Conservation (phyloP, 2,888 invertebrate genomes). For the Brachypalpus laphriformis region DNA sequence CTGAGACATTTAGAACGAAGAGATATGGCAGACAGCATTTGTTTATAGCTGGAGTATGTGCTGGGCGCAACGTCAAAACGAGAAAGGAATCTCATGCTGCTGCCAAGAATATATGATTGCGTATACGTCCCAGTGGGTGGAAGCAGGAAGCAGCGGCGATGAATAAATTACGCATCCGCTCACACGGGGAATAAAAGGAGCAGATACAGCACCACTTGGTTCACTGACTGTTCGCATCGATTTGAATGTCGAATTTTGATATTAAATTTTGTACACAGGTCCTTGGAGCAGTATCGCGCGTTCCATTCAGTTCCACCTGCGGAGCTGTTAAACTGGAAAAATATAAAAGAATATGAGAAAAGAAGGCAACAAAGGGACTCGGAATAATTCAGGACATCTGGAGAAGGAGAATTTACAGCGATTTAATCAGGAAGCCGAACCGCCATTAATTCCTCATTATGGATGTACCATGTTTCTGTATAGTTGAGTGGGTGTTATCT, state of each 20-base stretch:
- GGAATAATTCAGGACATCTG: conserved; percentile 45
- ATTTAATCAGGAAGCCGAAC: conserved; percentile 59
- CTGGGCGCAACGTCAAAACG: conserved; percentile 4
- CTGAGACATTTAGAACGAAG: conserved; percentile 59
- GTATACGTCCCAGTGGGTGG: conserved; percentile 24
- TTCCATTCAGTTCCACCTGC: conserved; percentile 6
- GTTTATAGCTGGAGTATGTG: conserved; percentile 27
- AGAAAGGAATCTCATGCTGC: conserved; percentile 29
- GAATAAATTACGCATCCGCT: conserved; percentile 57
- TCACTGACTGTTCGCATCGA: background rate
- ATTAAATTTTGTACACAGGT: conserved; percentile 36
- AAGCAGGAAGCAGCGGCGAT: conserved; percentile 19
- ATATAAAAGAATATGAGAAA: background rate
- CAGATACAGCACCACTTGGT: conserved; percentile 10
- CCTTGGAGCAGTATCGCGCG: background rate
- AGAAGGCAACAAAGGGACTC: background rate
- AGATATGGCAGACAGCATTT: conserved; percentile 55
- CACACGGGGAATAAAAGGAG: background rate
- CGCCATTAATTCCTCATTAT: conserved; percentile 64
- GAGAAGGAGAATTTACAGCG: conserved; percentile 24
- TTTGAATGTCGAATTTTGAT: conserved; percentile 53
- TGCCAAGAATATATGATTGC: conserved; percentile 53
- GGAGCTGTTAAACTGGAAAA: background rate
- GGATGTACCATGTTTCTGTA: conserved; percentile 21
- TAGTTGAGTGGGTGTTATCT: conserved; percentile 23